Evolutionary conservation across 2,888 invertebrate species (phyloP), one percentile per base, ranked within the genome.

Genomic region (Trachelus tabidus): DNA sequence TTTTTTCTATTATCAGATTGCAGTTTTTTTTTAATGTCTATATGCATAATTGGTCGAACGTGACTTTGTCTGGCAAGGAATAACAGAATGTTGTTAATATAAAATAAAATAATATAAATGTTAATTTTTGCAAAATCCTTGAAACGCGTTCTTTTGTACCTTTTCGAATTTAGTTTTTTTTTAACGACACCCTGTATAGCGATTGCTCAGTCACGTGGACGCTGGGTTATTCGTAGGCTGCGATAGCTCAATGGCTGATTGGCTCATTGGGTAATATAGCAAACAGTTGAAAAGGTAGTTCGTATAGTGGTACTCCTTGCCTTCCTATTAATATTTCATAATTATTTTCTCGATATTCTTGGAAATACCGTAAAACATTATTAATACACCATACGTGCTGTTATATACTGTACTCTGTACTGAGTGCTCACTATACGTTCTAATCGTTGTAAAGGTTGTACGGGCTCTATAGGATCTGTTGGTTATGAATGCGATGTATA

Each of bases 341-440:
- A 81, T 81, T 76, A 80, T 80, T 81, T 79, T 77, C 76, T 34
- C 79, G 79, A 79, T 79, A 77, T 79, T 81, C 79, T 75, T 75
- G 76, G 81, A 78, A 81, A 81, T 73, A 75, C 73, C 34, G 71
- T 34, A 34, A 71, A 71, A 34, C 31, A 15, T 71, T 33, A 71
- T 71, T 71, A 71, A 71, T 34, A 23, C 71, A 31, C 34, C 71
- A 34, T 71, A 71, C 12, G 9, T 71, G 34, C 71, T 71, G 71
- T 71, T 1, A 34, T 71, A 34, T 71, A 71, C 56, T 56, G 56
- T 56, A 56, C 56, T 56, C 56, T 9, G 23, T 56, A 56, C 56
- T 9, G 9, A 23, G 56, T 56, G 56, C 31, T 71, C 71, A 34
- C 71, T 31, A 71, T 34, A 34, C 71, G 71, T 11, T 30, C 71